Conservation (phyloP, 2,888 invertebrate species). For the Ophonus ardosiacus region DNA sequence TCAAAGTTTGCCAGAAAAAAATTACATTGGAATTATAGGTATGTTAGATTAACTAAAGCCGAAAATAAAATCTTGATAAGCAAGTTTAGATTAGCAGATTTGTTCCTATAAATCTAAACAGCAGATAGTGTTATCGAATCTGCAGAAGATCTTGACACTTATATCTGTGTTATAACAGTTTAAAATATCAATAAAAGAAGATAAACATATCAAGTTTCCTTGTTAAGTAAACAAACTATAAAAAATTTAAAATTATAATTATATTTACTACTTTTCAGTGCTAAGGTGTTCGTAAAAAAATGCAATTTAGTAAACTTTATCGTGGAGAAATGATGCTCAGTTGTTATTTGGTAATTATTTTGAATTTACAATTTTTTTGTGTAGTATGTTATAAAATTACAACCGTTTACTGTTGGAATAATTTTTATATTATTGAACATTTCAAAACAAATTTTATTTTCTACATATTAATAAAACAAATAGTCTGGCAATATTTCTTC, state of each 20-base stretch:
- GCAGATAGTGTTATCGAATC: conserved; percentile 3
- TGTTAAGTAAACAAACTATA: background rate
- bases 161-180: background rate
- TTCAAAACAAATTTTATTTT: too few species aligned
- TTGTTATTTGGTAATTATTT: too few species aligned
- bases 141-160: background rate
- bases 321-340: too few species aligned
- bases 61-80: conserved; percentile 22
- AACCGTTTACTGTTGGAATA: too few species aligned
- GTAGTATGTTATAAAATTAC: too few species aligned
- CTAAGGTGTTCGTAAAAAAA: background rate
- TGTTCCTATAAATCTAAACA: background rate
- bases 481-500: too few species aligned
- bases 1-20: background rate
- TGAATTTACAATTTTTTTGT: too few species aligned
- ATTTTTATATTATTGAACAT: too few species aligned
- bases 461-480: too few species aligned
- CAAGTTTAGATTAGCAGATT: conserved; percentile 8
- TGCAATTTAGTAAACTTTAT: too few species aligned
- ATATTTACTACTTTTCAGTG: background rate
- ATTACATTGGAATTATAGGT: background rate
- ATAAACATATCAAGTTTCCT: background rate
- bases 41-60: conserved; percentile 33
- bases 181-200: background rate
- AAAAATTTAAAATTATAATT: background rate